Evolutionary conservation across 1,140 invertebrate species (phyloP).

Genomic region (Brevipalpus yothersi): DNA sequence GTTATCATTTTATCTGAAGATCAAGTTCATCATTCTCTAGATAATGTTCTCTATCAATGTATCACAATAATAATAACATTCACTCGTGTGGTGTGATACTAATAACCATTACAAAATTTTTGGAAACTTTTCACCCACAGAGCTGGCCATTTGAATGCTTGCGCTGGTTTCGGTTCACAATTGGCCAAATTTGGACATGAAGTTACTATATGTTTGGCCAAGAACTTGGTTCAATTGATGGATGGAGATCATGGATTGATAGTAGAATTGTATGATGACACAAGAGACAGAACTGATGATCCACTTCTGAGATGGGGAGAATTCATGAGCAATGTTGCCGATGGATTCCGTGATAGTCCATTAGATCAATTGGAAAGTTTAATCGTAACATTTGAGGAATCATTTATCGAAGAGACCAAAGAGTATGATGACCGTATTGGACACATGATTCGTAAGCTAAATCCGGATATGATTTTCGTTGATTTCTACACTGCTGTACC

Average conservation of each 20-base stretch:
- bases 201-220: neutral
- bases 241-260: constrained; percentile 23
- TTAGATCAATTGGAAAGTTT: neutral
- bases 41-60: no score
- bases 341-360: neutral
- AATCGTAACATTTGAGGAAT: neutral
- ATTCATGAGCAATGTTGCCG: neutral
- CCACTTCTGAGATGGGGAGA: neutral
- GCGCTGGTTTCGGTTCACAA: neutral
- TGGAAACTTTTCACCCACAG: no score
- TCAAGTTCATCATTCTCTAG: no score
- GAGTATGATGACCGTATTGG: neutral
- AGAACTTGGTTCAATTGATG: neutral
- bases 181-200: neutral
- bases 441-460: neutral
- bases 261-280: constrained; percentile 19
- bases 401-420: neutral
- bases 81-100: no score
- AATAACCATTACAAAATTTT: no score
- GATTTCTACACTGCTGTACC: neutral
- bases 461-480: neutral
- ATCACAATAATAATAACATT: no score
- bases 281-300: neutral
- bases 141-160: neutral
- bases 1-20: no score